Base-by-base conservation (phyloP, 2,797 vertebrate genomes). In the Aphelocoma californica region DNA sequence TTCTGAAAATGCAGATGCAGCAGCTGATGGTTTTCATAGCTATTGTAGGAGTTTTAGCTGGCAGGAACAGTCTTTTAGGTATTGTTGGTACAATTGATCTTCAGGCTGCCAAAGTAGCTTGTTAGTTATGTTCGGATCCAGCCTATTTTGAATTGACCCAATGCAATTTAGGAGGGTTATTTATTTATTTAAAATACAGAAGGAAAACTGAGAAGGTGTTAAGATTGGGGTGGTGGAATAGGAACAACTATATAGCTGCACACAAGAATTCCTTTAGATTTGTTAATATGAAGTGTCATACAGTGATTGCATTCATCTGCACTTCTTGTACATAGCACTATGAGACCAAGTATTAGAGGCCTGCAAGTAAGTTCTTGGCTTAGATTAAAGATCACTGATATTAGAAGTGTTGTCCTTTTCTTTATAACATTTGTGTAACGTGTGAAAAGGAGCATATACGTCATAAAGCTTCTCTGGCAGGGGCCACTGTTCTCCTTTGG, bases 391-490 rank as follows among this genome's bases (percentile, higher is more conserved):
- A 29, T 38, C 11, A 17, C 42, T 32, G 21, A 18, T 54, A 66
- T 8, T 53, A 28, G 15, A 75, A 65, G 4, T 19, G 18, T 28
- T 58, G 31, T 51, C 8, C 9, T 74, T 78, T 82, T 44, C 18
- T 75, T 61, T 34, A 34, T 57, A 62, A 25, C 2, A 7, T 66
- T 71, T 1, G 1, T 44, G 25, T 44, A 38, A 57, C 0, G 0
- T 19, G 11, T 51, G 31, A 60, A 79, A 70, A 70, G 20, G 34
- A 75, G 14, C 29, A 72, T 54, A 23, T 21, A 13, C 1, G 6
- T 42, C 14, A n/a, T 53, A 50, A 15, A 28, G 29, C 26, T 74
- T 29, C 25, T 84, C 65, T 70, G 38, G 32, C 29, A 73, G 28
- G 38, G 53, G 28, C 23, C 47, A 14, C 51, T 81, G 32, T 29